Conservation (phyloP, 2,797 vertebrate species). For the Neosalanx taihuensis region DNA sequence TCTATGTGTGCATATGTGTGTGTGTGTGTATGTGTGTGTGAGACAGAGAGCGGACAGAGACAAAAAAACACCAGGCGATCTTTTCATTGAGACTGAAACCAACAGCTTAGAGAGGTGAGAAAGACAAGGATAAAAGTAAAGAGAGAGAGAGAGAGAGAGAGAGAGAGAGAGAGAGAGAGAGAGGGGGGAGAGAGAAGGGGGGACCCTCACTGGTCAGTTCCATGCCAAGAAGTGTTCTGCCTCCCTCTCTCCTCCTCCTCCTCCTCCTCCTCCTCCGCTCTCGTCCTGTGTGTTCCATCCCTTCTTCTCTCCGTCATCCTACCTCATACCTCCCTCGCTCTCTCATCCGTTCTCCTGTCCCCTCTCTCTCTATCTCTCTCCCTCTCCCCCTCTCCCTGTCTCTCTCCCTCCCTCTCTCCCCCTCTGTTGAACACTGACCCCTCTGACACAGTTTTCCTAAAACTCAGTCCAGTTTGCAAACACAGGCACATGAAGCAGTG, state of each 20-base stretch:
- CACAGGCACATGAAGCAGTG: constrained; percentile 6
- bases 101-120: not conserved
- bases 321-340: constrained; percentile 9
- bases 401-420: constrained; percentile 13
- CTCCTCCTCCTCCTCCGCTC: constrained; percentile 33
- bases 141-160: constrained; percentile 1
- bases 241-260: constrained; percentile 3
- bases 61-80: no score
- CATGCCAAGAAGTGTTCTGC: constrained; percentile 35
- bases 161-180: not conserved
- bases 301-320: not conserved
- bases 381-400: not conserved
- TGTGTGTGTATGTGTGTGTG: constrained; percentile 1
- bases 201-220: constrained; percentile 35
- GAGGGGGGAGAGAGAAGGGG: constrained; percentile 22
- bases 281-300: constrained; percentile 11
- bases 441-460: constrained; percentile 46
- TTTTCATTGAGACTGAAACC: not conserved
- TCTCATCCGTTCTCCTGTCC: not conserved
- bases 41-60: no score
- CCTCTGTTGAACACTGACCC: constrained; percentile 35
- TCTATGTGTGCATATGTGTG: not conserved
- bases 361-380: not conserved
- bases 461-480: constrained; percentile 26
- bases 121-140: not conserved